Percentiles rank a stretch among this genome's conserved stretches.
Conservation (phyloP, 2,888 invertebrate species). For the Melolontha melolontha region DNA sequence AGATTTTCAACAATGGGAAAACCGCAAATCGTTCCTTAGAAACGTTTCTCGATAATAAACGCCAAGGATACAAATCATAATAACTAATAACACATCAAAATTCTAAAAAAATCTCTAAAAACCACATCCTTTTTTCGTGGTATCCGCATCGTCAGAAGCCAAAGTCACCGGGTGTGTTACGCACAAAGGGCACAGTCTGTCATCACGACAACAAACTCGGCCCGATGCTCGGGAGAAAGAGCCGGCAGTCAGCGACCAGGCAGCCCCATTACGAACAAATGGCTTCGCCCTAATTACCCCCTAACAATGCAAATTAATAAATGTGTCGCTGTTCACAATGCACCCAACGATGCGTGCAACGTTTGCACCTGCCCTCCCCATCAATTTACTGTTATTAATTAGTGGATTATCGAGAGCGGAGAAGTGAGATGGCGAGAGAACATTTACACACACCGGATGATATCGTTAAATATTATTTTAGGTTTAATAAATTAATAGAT, state of each 20-base stretch:
- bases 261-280: constrained; percentile 1
- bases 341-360: constrained; percentile 47
- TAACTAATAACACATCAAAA: no score
- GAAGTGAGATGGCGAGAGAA: neutral
- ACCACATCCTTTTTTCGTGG: no score
- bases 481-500: no score
- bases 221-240: neutral
- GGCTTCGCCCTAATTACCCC: constrained; percentile 19
- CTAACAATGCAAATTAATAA: constrained; percentile 52
- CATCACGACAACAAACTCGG: no score
- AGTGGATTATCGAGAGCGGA: constrained; percentile 44
- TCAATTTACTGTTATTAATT: constrained; percentile 47
- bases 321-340: constrained; percentile 50
- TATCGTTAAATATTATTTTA: neutral
- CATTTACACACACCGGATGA: neutral
- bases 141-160: no score
- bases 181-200: no score
- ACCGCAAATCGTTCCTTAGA: no score
- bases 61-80: no score
- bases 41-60: no score
- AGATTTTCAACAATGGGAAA: no score
- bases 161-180: no score
- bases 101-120: no score
- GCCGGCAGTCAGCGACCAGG: neutral
- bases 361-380: constrained; percentile 47